Evolutionary conservation across 2,888 invertebrate genomes (phyloP).

Genomic region (Strigamia maritima): DNA sequence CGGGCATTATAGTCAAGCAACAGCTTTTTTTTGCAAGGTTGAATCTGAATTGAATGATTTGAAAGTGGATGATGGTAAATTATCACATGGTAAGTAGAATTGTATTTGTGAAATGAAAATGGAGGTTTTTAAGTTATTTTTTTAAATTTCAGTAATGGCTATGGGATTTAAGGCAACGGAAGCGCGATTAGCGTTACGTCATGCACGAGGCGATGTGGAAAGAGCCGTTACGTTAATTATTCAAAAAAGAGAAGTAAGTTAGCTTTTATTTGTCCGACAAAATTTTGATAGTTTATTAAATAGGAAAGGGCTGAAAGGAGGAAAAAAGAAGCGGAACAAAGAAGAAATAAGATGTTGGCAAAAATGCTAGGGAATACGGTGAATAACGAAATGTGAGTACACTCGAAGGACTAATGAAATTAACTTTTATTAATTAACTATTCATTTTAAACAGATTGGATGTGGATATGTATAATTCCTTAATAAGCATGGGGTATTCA

Average conservation of each 20-base stretch:
- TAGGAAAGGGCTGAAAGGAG: constrained; percentile 55
- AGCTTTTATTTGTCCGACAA: constrained; percentile 44
- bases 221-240: constrained; percentile 65
- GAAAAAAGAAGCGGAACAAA: constrained; percentile 53
- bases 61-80: constrained; percentile 60
- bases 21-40: constrained; percentile 60
- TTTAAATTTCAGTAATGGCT: constrained; percentile 48
- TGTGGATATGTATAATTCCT: constrained; percentile 46
- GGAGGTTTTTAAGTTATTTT: too few relatives aligned
- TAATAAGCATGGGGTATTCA: constrained; percentile 64
- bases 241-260: constrained; percentile 55
- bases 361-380: constrained; percentile 60
- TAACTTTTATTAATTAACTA: not conserved
- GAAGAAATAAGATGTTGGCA: constrained; percentile 50
- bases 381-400: constrained; percentile 57
- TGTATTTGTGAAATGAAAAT: too few relatives aligned
- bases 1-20: constrained; percentile 65
- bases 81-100: constrained; percentile 55
- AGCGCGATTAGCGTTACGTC: constrained; percentile 67
- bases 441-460: constrained; percentile 47
- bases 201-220: constrained; percentile 60
- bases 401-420: not conserved
- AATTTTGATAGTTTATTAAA: not conserved
- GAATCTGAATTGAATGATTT: constrained; percentile 64
- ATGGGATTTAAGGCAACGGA: constrained; percentile 65